Conservation (phyloP, 1,140 invertebrate genomes). For the Solenopsis fugax region DNA sequence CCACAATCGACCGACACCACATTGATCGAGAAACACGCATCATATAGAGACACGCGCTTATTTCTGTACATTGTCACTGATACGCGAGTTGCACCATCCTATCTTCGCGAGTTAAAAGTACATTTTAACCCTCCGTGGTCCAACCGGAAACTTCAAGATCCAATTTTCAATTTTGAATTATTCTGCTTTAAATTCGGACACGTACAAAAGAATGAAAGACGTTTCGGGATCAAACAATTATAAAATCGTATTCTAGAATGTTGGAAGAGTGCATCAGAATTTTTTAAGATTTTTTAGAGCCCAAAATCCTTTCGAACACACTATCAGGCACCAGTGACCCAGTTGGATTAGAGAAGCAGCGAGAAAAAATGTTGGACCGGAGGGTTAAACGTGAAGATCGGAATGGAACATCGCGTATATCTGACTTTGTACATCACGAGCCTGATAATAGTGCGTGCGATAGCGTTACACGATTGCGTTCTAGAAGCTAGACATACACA, state of each 20-base stretch:
- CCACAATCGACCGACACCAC: conserved; percentile 49
- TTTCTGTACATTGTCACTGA: conserved; percentile 33
- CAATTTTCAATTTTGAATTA: too few relatives aligned
- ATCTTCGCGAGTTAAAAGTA: background rate
- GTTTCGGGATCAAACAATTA: too few relatives aligned
- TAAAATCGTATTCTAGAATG: too few relatives aligned
- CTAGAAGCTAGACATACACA: background rate
- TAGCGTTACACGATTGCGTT: conserved; percentile 14
- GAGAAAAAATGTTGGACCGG: too few relatives aligned
- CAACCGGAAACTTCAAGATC: too few relatives aligned
- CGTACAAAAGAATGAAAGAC: too few relatives aligned
- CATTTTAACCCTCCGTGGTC: background rate
- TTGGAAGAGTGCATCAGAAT: too few relatives aligned
- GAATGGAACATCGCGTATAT: conserved; percentile 8
- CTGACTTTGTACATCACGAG: conserved; percentile 13
- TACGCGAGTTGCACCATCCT: conserved; percentile 11
- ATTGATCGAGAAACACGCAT: conserved; percentile 60
- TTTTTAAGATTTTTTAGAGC: too few relatives aligned
- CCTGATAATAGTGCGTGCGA: conserved; percentile 32
- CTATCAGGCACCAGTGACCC: too few relatives aligned
- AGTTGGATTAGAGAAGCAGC: too few relatives aligned
- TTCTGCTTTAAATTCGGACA: too few relatives aligned
- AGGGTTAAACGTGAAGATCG: background rate
- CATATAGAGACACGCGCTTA: conserved; percentile 68
- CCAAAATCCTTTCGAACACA: too few relatives aligned